Evolutionary conservation across 2,797 vertebrate genomes (phyloP), one percentile per base, ranked within the genome.

Genomic region (Danio choprae): DNA sequence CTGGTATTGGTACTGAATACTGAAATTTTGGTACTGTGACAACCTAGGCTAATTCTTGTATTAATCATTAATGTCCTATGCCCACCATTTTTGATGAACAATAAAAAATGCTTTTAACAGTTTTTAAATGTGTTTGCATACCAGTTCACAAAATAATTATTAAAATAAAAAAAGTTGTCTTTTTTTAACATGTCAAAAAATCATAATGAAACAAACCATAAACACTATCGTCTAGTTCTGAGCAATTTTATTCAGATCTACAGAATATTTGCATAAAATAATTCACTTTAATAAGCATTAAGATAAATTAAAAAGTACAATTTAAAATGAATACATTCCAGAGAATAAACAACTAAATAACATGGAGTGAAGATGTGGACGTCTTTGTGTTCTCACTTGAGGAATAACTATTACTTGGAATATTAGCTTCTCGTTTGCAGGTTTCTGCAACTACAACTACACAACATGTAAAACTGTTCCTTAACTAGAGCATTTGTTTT

Each of bases 211-310:
- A 59, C 13, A 62, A n/a, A 16, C 7, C 38, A 63, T 8, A 62
- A 41, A 43, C 38, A 63, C 60, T 11, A 1, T 29, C 29, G 36
- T 41, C 38, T 63, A 16, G 15, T 64, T 64, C 6, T 9, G 11
- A 18, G 18, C 41, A 5, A 56, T 46, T 77, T 68, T 77, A 77
- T 46, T 77, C 5, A 48, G 12, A 46, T 77, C 16, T 58, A 22
- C 51, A 40, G 51, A 36, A 58, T 41, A 50, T 69, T 15, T 12
- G 9, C 50, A 56, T 15, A 18, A 68, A 68, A 58, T 68, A 59
- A 48, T 48, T 68, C 22, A 77, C 41, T 56, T 77, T 15, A 62
- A 8, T 50, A 46, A 51, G 51, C 40, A 38, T 13, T 36, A 58
- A 16, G 38, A 58, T 60, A 29, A 29, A 65, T 56, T 67, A 67